These are phyloP conservation scores for Clostera curtula DNA, from an alignment of 2,888 invertebrate species.

Conservation along the genomic window DNA sequence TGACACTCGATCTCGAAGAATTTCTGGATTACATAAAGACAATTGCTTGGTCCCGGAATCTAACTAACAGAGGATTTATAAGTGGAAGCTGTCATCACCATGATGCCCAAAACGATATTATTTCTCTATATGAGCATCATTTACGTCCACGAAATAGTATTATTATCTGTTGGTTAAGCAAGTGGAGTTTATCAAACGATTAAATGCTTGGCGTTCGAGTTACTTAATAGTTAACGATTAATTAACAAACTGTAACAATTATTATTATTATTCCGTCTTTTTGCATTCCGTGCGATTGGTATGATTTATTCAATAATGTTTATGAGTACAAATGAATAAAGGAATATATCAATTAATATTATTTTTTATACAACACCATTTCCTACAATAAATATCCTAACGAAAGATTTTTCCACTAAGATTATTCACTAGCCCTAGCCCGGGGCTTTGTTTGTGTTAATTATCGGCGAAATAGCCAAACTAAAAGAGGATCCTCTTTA, in stretches of 20 bases:
- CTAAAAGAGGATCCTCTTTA: too few relatives aligned
- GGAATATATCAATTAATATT: slow-evolving; percentile 43
- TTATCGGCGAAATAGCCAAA: too few relatives aligned
- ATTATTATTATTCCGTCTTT: slow-evolving; percentile 54
- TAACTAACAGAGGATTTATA: too few relatives aligned
- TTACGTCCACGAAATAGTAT: slow-evolving; percentile 1
- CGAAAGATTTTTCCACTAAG: too few relatives aligned
- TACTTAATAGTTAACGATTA: slow-evolving; percentile 27
- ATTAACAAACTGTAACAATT: slow-evolving; percentile 47
- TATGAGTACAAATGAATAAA: slow-evolving; percentile 63
- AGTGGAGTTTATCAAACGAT: background rate
- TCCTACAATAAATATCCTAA: background rate
- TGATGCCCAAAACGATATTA: too few relatives aligned
- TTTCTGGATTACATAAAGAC: too few relatives aligned
- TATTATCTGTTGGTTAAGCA: background rate
- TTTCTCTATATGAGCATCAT: slow-evolving; percentile 13
- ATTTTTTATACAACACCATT: slow-evolving; percentile 12
- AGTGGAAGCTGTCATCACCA: too few relatives aligned
- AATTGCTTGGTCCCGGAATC: too few relatives aligned
- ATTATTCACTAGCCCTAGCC: too few relatives aligned
- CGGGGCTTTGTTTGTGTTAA: too few relatives aligned
- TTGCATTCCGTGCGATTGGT: slow-evolving; percentile 50
- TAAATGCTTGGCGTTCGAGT: slow-evolving; percentile 14
- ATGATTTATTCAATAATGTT: slow-evolving; percentile 33
- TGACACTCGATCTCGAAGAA: too few relatives aligned